Base-by-base conservation (phyloP, 2,888 invertebrate genomes). In the Pyrrhosoma nymphula region DNA sequence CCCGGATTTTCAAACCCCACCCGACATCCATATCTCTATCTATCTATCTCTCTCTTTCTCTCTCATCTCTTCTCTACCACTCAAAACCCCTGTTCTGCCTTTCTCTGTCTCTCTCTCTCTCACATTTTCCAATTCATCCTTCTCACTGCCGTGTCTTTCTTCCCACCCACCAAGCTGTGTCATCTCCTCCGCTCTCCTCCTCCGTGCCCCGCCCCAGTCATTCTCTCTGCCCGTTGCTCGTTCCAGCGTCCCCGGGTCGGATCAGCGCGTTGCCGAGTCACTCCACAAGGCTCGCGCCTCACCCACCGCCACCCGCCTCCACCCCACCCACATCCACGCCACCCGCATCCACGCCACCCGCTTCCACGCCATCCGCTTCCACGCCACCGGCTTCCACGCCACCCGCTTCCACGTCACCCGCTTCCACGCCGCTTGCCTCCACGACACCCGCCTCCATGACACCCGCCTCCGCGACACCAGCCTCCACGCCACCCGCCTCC, bases 31-130 rank as follows among this genome's bases (percentile, higher is more conserved):
- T 63, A 30, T 90, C 30, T 90, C 30, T 56, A 56, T 90, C 23
- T 47, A 2, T 55, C 91, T 56, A 56, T 60, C 91, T 95, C 88
- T 95, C 95, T 23, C 35, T 90, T 56, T 95, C 93, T 88, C 95
- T 93, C 88, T 88, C 88, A 39, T 95, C 91, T 56, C 30, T 88
- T 55, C 60, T 89, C 95, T 56, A 56, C 75, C 55, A 47, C 90
- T 56, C 60, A n/a, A 35, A 55, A 16, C 12, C 91, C 14, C 8
- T 30, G 39, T 56, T 55, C 91, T 20, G 0, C 18, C 91, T 30
- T 3, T 35, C 23, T 90, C 55, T 55, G 6, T 90, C 56, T 56
- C 55, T 30, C n/a, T 69, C n/a, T n/a, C 23, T 69, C 23, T 69
- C 69, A 23, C n/a, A 10, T 69, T n/a, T 20, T 60, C 20, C 60